Base-by-base conservation (phyloP, 2,797 vertebrate genomes). In the Simalia tracyae region DNA sequence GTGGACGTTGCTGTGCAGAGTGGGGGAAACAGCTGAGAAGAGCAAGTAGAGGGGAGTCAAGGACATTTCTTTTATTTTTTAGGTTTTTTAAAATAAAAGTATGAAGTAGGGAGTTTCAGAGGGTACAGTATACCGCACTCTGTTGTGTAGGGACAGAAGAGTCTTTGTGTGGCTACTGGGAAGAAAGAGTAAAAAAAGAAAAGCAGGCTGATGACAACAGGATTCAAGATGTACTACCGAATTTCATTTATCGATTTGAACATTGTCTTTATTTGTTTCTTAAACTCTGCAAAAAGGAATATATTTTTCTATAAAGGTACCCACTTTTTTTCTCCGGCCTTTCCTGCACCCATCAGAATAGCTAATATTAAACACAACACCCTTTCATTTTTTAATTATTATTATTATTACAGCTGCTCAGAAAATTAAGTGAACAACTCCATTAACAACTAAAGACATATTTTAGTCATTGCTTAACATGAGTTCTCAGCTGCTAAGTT, bases 391-490 rank as follows among this genome's bases (percentile, higher is more conserved):
- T 95, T 94, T 93, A 36, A 36, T 36, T 36, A 8, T 46, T 54
- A 54, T 94, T 93, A 81, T 81, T 81, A 95, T 92, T 94, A 84
- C 92, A 91, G 89, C 92, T 92, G 87, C 91, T 89, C 87, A 93
- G 94, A 92, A 97, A 96, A 97, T 96, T 96, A 96, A 96, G 90
- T 0, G 76, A 96, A 95, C 91, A 91, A 93, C 94, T 96, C 96
- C 96, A 94, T 96, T 96, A 96, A 97, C 97, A 95, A 94, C 95
- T 96, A 91, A 93, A 96, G 97, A 93, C 63, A n/a, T 97, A n/a
- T 97, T 97, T 97, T 95, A 96, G 97, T 96, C 94, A 95, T 94
- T 63, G 95, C 90, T 97, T 96, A 95, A 96, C 94, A 72, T 84
- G 94, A 95, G 94, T 97, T 96, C 96, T 97, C 96, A 96, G 96